phyloP scores from a whole-genome alignment of 1,140 invertebrate genomes.

The Aphidius ervi region DNA sequence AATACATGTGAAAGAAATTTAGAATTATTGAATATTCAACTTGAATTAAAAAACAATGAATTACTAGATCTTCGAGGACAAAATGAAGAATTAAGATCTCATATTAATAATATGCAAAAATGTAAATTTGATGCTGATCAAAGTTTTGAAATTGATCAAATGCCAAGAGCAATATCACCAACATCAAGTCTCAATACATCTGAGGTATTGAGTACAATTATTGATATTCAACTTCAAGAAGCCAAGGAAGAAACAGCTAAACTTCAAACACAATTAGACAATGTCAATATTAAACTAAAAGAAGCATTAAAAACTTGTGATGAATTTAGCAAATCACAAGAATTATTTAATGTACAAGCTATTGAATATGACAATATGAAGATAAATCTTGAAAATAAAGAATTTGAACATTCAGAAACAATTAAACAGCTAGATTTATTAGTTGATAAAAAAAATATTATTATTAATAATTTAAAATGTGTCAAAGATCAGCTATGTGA shows the following conservation, averaged over 20 bases:
- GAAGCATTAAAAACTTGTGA: constrained; percentile 22
- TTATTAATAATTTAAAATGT: too few relatives aligned
- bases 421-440: too few relatives aligned
- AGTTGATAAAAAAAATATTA: too few relatives aligned
- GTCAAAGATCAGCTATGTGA: too few relatives aligned
- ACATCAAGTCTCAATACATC: constrained; percentile 30
- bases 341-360: constrained; percentile 19
- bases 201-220: constrained; percentile 45
- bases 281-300: constrained; percentile 21
- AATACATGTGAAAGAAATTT: constrained; percentile 31
- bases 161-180: constrained; percentile 23
- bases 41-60: constrained; percentile 42
- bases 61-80: constrained; percentile 37
- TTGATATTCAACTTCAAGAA: constrained; percentile 49
- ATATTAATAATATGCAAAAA: constrained; percentile 38
- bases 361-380: too few relatives aligned
- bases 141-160: constrained; percentile 44
- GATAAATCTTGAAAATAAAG: too few relatives aligned
- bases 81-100: constrained; percentile 41
- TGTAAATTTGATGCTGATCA: constrained; percentile 28
- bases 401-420: too few relatives aligned
- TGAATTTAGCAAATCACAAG: constrained; percentile 25
- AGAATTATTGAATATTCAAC: constrained; percentile 33
- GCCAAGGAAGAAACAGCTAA: constrained; percentile 37
- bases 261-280: constrained; percentile 31